Evolutionary conservation across 2,797 vertebrate species (phyloP), one percentile per base, ranked within the genome.

Genomic region (Salmo trutta): DNA sequence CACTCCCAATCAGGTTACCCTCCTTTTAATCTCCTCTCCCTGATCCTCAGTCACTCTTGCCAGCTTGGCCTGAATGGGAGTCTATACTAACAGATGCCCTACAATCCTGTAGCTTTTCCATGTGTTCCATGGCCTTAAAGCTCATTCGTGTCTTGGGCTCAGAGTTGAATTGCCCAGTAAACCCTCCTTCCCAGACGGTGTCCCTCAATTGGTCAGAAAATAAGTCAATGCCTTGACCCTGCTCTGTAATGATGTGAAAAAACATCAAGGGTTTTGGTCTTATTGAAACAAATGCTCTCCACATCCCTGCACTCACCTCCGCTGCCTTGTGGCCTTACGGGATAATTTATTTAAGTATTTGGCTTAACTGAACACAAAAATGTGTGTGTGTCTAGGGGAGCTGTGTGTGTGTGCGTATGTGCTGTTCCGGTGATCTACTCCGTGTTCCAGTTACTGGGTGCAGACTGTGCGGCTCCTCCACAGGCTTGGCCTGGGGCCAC

Each of bases 401-500:
- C 56, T 0, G 74, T 77, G 79, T 47, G 71, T 83, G 36, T 4
- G 33, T 70, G 67, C 21, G 66, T 82, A 82, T 10, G 41, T 10
- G 41, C 41, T 47, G 41, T 47, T 47, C 41, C 85, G 87, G 87
- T 77, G 21, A 88, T 90, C 71, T 79, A 77, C 75, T 90, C 89
- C 84, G 83, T 91, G 89, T 94, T 94, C 90, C 90, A 92, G 91
- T 94, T 93, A 93, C 92, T 91, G 91, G 92, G 87, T 92, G 90
- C 93, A 95, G 94, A 95, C 95, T 95, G 84, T 75, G 16, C 71
- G 94, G 93, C 94, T 95, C 94, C 94, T 94, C 89, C 83, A 83
- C 85, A 84, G 85, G 86, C 89, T 93, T 95, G 95, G 95, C 94
- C 76, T 67, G 0, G 7, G 81, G 92, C 95, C 95, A 95, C 92